Evolutionary conservation across 2,888 invertebrate genomes (phyloP).

Genomic region (Oxycera nigricornis): DNA sequence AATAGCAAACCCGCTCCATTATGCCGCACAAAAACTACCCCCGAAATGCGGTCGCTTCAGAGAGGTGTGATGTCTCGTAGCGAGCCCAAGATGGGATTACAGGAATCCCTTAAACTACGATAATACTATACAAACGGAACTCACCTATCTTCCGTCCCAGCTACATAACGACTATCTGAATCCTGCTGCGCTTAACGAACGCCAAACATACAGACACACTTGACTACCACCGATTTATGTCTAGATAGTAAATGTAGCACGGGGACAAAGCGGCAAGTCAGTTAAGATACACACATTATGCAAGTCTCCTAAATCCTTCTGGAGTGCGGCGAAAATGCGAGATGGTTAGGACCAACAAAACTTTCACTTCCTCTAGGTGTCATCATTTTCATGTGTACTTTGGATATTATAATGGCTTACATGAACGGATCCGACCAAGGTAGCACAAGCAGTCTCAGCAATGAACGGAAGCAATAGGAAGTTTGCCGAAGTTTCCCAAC

Average conservation of each 20-base stretch:
- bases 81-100: not conserved
- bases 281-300: conserved; percentile 32
- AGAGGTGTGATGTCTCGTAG: not conserved
- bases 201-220: not conserved
- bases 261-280: conserved; percentile 11
- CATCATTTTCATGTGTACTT: conserved; percentile 33
- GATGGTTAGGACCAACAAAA: conserved; percentile 34
- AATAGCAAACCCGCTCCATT: conserved; percentile 35
- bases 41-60: not conserved
- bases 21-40: conserved; percentile 28
- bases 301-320: conserved; percentile 25
- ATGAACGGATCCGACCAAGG: not conserved
- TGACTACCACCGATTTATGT: not conserved
- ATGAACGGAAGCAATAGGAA: not conserved
- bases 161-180: conserved; percentile 17
- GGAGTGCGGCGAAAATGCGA: conserved; percentile 24
- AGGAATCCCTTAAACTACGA: conserved; percentile 6
- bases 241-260: not conserved
- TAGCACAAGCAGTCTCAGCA: too few species aligned
- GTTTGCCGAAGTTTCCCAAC: conserved; percentile 8
- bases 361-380: conserved; percentile 39
- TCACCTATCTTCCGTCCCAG: conserved; percentile 30
- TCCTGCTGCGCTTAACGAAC: not conserved
- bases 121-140: conserved; percentile 34
- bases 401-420: conserved; percentile 20